These are phyloP conservation scores for Urosaurus nigricauda DNA, from an alignment of 2,797 vertebrate genomes.

Conservation along the genomic window DNA sequence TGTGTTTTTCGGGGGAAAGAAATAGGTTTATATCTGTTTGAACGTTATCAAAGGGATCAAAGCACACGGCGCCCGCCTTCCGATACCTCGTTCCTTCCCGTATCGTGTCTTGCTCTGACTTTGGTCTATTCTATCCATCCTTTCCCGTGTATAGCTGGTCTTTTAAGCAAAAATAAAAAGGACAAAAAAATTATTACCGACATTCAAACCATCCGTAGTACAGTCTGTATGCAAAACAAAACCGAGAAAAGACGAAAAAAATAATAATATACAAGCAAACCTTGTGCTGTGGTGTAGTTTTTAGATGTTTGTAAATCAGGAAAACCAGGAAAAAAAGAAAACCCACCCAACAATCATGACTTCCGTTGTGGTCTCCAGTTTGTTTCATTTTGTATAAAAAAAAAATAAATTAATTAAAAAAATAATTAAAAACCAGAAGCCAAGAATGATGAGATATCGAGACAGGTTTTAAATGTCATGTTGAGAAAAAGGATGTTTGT, in stretches of 20 bases:
- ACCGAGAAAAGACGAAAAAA: neutral
- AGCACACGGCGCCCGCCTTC: neutral
- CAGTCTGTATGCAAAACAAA: constrained; percentile 66
- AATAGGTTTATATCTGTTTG: neutral
- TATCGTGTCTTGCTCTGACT: constrained; percentile 18
- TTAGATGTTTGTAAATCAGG: constrained; percentile 87
- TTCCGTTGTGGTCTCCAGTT: constrained; percentile 37
- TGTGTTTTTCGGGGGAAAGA: neutral
- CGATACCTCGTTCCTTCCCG: neutral
- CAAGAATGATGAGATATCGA: constrained; percentile 73
- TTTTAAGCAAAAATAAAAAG: neutral
- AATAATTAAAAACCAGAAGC: constrained; percentile 29
- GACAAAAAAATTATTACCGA: neutral
- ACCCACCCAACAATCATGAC: constrained; percentile 8
- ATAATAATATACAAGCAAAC: neutral
- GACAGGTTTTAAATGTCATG: constrained; percentile 80
- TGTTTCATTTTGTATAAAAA: constrained; percentile 73
- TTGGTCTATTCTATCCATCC: constrained; percentile 40
- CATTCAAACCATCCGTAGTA: constrained; percentile 49
- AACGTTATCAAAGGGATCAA: neutral
- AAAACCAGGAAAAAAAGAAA: constrained; percentile 73
- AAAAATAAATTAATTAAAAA: no score
- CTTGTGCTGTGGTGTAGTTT: constrained; percentile 90
- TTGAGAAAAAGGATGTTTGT: neutral
- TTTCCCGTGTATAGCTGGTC: constrained; percentile 65